Conservation (phyloP, 2,888 invertebrate species). For the Leucoptera coffeella region DNA sequence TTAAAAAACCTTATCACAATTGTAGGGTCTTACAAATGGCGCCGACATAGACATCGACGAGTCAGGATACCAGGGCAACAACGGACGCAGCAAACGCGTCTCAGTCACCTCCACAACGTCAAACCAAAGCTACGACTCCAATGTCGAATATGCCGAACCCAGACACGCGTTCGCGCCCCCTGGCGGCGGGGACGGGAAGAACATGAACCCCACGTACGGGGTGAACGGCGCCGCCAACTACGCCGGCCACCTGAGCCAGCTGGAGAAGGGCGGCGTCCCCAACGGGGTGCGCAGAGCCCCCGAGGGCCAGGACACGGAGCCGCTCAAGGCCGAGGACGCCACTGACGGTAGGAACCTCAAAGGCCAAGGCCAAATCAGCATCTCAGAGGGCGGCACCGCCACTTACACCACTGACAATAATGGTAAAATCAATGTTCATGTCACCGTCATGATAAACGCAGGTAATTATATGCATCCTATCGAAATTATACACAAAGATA, state of each 20-base stretch:
- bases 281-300: constrained; percentile 63
- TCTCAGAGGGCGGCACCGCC: constrained; percentile 41
- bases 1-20: constrained; percentile 8
- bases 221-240: constrained; percentile 45
- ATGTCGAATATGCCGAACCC: constrained; percentile 32
- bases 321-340: constrained; percentile 54
- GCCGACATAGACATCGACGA: constrained; percentile 37
- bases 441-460: constrained; percentile 79
- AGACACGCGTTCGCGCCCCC: constrained; percentile 23
- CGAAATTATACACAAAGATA: constrained; percentile 14
- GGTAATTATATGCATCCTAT: constrained; percentile 56
- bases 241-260: constrained; percentile 21
- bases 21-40: constrained; percentile 44
- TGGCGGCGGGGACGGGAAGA: constrained; percentile 19
- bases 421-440: constrained; percentile 84
- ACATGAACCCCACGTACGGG: constrained; percentile 38
- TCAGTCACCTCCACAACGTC: constrained; percentile 39
- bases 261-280: constrained; percentile 22
- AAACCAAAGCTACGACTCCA: constrained; percentile 41
- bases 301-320: constrained; percentile 77
- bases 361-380: constrained; percentile 39
- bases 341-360: constrained; percentile 54
- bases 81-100: no score
- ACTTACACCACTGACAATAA: constrained; percentile 69
- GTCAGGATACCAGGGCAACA: constrained; percentile 21